A percentile compares a stretch with the other conserved stretches of the same genome.
Evolutionary conservation across 2,113 vertebrate species (phyloP).

Genomic region (Equus przewalskii): DNA sequence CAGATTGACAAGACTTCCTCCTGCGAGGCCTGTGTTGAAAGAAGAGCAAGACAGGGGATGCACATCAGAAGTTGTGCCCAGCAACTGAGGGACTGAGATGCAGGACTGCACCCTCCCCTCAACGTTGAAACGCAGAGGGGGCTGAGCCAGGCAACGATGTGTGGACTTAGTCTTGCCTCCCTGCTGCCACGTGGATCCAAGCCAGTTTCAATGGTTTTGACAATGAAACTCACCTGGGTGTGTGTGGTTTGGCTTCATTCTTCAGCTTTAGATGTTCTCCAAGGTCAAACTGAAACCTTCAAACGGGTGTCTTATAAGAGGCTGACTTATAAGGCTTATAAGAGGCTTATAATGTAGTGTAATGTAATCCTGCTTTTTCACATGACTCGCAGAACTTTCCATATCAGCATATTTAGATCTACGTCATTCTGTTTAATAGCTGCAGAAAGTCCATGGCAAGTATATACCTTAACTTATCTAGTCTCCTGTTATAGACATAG

Average conservation of each 20-base stretch:
- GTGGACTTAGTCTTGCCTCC: not conserved
- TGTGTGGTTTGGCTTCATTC: slow-evolving; percentile 52
- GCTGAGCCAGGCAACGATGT: not conserved
- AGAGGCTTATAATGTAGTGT: not conserved
- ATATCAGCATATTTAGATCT: not conserved
- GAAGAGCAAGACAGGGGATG: not conserved
- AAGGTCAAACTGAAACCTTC: slow-evolving; percentile 73
- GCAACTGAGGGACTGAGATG: not conserved
- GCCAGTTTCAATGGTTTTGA: slow-evolving; percentile 75
- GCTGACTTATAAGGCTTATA: not conserved
- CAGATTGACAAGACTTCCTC: fast-evolving
- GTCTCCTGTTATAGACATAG: not conserved
- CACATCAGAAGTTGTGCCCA: not conserved
- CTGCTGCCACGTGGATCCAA: not conserved
- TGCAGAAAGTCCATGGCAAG: not conserved
- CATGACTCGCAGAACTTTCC: not conserved
- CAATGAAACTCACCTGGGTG: slow-evolving; percentile 77
- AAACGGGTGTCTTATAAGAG: not conserved
- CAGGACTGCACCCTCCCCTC: not conserved
- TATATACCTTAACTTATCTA: not conserved
- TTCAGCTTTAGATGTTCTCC: slow-evolving; percentile 30
- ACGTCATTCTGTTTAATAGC: not conserved
- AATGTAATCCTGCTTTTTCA: not conserved
- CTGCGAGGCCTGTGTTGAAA: fast-evolving
- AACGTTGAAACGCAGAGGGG: not conserved